These are phyloP conservation scores for Sinopyrophorus schimmeli DNA, from an alignment of 2,888 invertebrate genomes.

Conservation along the genomic window DNA sequence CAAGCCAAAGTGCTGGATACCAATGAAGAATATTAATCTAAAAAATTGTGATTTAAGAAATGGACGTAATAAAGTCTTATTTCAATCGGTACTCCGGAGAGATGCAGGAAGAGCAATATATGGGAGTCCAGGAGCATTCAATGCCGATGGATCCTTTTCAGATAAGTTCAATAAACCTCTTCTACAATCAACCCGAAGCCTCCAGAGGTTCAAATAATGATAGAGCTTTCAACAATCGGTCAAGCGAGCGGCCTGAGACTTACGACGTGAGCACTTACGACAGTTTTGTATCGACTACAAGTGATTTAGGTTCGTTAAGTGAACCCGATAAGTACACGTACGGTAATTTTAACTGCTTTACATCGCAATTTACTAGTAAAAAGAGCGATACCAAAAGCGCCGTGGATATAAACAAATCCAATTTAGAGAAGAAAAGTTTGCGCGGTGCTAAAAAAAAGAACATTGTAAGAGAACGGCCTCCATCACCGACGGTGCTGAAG, in stretches of 20 bases:
- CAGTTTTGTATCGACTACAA: conserved; percentile 45
- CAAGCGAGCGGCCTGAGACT: conserved; percentile 36
- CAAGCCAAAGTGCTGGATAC: not conserved
- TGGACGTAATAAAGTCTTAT: conserved; percentile 48
- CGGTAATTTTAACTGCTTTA: conserved; percentile 47
- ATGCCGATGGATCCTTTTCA: conserved; percentile 22
- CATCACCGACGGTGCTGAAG: conserved; percentile 59
- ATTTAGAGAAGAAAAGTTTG: conserved; percentile 28
- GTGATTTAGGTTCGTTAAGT: conserved; percentile 43
- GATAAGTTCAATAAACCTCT: conserved; percentile 27
- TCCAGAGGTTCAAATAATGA: conserved; percentile 11
- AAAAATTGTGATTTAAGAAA: conserved; percentile 18
- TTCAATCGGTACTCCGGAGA: conserved; percentile 40
- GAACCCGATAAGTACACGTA: conserved; percentile 44
- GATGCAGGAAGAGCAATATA: conserved; percentile 25
- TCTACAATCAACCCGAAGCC: conserved; percentile 13
- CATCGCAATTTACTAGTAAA: conserved; percentile 35
- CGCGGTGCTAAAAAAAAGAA: conserved; percentile 40
- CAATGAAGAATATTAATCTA: not conserved
- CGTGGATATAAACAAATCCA: conserved; percentile 32
- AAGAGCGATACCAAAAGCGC: conserved; percentile 24
- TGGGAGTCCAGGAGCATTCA: conserved; percentile 18
- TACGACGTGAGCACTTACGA: conserved; percentile 50
- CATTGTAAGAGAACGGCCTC: conserved; percentile 43
- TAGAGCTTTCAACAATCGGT: conserved; percentile 15